Evolutionary conservation across 2,888 invertebrate genomes (phyloP), one percentile per base, ranked within the genome.

Genomic region (Tridacna crocea): DNA sequence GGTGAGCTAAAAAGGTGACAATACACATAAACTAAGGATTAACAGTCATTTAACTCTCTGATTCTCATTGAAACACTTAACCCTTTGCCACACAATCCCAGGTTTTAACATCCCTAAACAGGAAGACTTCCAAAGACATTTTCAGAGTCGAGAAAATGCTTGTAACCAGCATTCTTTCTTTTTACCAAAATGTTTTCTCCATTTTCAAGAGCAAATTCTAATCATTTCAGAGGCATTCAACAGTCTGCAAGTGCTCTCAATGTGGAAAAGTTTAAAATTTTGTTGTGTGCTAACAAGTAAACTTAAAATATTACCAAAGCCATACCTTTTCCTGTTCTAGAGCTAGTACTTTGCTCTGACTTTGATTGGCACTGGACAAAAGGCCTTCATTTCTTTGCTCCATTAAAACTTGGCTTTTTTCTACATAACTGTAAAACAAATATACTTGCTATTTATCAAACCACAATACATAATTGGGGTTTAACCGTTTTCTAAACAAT

Each of bases 251-350:
- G 8, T 36, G 36, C 36, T 36, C 8, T 36, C 36, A 36, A 36
- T 4, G 2, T 36, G 36, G 36, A 36, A 2, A 2, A 36, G 36
- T 36, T 8, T 36, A 8, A 36, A 36, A 36, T 36, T 36, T 36
- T 36, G 36, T 36, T 8, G 2, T 36, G 2, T 36, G 36, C 3
- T 36, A 36, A 36, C 2, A 8, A 19, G 58, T 63, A 10, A 63
- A 24, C 4, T n/a, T n/a, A 22, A 63, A 22, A 63, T 11, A 3
- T 22, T n/a, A n/a, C n/a, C n/a, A n/a, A n/a, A 24, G 15, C 22
- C 70, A 70, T 87, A 94, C 94, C 93, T 94, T 94, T 51, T 94
- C 94, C 75, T 94, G 92, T 84, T 94, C 94, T 36, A 94, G 87
- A 26, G 90, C 77, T 13, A 94, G 89, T 6, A 94, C 91, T 79